Percentiles rank a stretch among this genome's conserved stretches.
Conservation (phyloP, 2,113 vertebrate species). For the Neopipo cinnamomea region DNA sequence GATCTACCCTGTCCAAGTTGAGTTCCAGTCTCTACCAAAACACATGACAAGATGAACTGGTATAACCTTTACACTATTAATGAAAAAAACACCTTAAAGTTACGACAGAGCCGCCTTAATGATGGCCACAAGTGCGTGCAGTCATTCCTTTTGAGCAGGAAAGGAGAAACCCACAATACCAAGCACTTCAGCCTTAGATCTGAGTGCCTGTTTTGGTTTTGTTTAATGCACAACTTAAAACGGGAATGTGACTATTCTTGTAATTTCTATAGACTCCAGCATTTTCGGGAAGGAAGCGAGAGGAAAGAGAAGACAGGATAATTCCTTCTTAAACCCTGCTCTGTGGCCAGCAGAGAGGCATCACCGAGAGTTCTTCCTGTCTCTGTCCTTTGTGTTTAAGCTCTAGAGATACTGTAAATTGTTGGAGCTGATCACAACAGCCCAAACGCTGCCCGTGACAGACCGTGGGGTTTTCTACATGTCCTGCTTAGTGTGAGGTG, state of each 20-base stretch:
- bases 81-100: neutral
- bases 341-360: neutral
- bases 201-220: neutral
- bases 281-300: neutral
- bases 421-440: neutral
- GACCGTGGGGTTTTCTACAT: neutral
- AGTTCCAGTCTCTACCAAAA: neutral
- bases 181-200: neutral
- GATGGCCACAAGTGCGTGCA: neutral
- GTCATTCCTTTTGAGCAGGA: neutral
- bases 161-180: neutral
- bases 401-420: neutral
- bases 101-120: neutral
- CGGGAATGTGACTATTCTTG: neutral
- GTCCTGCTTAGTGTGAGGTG: neutral
- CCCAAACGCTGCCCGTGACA: neutral
- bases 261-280: neutral
- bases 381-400: neutral
- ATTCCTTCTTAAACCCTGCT: neutral
- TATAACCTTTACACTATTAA: neutral
- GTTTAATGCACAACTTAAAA: neutral
- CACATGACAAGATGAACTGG: neutral
- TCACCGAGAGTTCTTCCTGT: neutral
- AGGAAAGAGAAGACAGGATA: neutral
- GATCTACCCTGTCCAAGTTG: neutral